Evolutionary conservation across 2,888 invertebrate species (phyloP).

Genomic region (Polia nebulosa): DNA sequence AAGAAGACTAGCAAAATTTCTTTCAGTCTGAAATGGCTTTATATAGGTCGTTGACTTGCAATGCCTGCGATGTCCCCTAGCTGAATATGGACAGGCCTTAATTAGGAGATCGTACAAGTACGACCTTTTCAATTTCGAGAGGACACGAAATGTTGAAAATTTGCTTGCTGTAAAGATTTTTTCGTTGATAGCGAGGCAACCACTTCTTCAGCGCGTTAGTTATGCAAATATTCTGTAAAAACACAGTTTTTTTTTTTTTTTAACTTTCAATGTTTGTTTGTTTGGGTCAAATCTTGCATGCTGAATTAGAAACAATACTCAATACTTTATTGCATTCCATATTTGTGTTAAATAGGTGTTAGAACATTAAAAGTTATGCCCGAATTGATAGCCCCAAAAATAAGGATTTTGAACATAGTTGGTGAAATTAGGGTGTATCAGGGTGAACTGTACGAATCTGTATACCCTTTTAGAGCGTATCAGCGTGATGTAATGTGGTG

Average conservation of each 20-base stretch:
- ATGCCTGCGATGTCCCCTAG: slow-evolving; percentile 15
- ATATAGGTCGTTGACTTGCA: slow-evolving; percentile 49
- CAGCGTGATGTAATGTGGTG: too few species aligned
- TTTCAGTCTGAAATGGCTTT: slow-evolving; percentile 30
- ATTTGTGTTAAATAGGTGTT: too few species aligned
- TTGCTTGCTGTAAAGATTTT: slow-evolving; percentile 39
- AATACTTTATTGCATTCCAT: too few species aligned
- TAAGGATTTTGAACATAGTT: too few species aligned
- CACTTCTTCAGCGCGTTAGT: not conserved
- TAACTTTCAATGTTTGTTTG: too few species aligned
- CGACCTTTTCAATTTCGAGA: slow-evolving; percentile 44
- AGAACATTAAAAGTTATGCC: too few species aligned
- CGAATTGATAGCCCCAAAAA: too few species aligned
- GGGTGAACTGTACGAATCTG: too few species aligned
- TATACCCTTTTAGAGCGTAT: too few species aligned
- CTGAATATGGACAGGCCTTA: slow-evolving; percentile 38
- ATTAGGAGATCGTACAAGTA: slow-evolving; percentile 47
- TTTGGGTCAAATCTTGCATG: too few species aligned
- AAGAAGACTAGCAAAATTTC: slow-evolving; percentile 34
- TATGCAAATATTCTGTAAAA: slow-evolving; percentile 6
- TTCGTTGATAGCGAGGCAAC: slow-evolving; percentile 2
- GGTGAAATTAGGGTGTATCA: too few species aligned
- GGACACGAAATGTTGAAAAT: slow-evolving; percentile 29
- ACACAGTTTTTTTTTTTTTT: not conserved
- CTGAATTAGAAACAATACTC: too few species aligned